Percentiles rank a stretch among this genome's conserved stretches.
phyloP scores from a whole-genome alignment of 2,797 vertebrate species.

The Euphonia xanthogaster region DNA sequence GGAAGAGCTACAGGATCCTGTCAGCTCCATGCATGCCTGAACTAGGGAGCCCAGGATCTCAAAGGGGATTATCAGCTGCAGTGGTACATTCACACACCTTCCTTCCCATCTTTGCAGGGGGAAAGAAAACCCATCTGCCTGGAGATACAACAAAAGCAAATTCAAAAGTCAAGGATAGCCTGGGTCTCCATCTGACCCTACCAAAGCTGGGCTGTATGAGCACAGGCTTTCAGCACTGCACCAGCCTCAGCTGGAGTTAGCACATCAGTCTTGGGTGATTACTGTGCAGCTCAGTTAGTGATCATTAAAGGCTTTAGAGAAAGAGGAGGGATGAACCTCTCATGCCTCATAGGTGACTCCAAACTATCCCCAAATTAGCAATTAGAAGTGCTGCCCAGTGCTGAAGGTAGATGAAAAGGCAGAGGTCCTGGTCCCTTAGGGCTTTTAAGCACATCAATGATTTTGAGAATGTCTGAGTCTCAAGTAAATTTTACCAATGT shows the following conservation, averaged over 20 bases:
- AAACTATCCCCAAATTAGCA: neutral
- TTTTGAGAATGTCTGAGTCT: neutral
- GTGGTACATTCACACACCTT: neutral
- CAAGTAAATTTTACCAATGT: neutral
- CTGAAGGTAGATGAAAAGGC: neutral
- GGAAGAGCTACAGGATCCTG: neutral
- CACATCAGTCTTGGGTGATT: neutral
- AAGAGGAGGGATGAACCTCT: neutral
- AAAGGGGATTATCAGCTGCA: neutral
- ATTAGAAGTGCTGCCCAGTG: neutral
- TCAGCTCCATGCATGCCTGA: accelerated
- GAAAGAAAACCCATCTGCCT: neutral
- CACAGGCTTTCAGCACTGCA: neutral
- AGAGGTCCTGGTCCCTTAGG: neutral
- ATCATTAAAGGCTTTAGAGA: neutral
- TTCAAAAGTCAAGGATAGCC: neutral
- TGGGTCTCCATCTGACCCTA: neutral
- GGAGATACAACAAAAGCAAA: neutral
- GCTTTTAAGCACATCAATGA: neutral
- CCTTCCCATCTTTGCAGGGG: neutral
- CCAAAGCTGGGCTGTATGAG: neutral
- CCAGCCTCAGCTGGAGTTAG: neutral
- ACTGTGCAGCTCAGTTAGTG: neutral
- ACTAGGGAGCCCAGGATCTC: neutral
- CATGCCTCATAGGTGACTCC: neutral